Evolutionary conservation across 2,797 vertebrate species (phyloP).

Genomic region (Zalophus californianus): DNA sequence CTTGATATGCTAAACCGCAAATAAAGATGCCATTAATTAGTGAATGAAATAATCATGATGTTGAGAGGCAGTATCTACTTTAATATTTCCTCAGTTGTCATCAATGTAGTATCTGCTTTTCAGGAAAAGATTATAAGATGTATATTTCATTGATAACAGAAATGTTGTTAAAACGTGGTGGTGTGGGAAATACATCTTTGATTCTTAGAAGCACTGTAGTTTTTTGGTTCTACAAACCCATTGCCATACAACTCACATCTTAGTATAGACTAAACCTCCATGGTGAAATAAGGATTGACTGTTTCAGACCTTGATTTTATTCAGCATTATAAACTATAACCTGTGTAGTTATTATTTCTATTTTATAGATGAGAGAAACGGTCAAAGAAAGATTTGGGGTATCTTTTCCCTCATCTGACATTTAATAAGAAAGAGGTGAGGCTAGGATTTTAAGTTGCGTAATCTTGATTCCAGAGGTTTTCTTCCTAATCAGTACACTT

Average conservation of each 20-base stretch:
- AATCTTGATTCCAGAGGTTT: slow-evolving; percentile 46
- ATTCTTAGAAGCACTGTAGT: background rate
- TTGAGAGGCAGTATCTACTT: background rate
- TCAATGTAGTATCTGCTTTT: slow-evolving; percentile 29
- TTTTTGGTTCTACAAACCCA: background rate
- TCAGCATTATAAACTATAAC: background rate
- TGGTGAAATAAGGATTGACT: background rate
- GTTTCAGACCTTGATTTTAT: background rate
- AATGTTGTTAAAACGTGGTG: background rate
- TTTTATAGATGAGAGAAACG: slow-evolving; percentile 39
- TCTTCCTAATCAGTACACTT: background rate
- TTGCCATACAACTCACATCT: background rate
- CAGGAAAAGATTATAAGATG: background rate
- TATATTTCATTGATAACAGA: slow-evolving; percentile 9
- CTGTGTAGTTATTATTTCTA: background rate
- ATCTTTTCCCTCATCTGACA: slow-evolving; percentile 19
- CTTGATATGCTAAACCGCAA: background rate
- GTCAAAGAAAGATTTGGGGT: slow-evolving; percentile 9
- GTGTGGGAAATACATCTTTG: background rate
- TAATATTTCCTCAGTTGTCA: background rate
- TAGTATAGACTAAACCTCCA: background rate
- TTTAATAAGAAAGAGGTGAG: slow-evolving; percentile 27
- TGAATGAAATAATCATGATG: background rate
- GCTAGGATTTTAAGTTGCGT: background rate
- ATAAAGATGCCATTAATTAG: background rate